Conservation (phyloP, 2,113 vertebrate genomes). For the Columbina picui region DNA sequence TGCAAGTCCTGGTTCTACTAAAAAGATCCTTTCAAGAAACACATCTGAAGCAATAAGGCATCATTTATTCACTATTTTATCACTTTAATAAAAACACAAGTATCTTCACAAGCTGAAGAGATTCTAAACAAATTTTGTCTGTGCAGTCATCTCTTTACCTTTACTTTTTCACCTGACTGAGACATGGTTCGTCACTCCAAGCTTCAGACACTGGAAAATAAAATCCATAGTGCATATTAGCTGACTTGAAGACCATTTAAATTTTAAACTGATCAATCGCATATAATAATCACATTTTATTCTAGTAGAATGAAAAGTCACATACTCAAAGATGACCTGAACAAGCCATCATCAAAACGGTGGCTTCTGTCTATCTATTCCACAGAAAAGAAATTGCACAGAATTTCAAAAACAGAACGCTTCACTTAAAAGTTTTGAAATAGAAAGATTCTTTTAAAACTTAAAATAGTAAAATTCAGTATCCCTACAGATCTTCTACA, state of each 20-base stretch:
- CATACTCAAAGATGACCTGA: neutral
- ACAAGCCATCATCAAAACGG: neutral
- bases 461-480: neutral
- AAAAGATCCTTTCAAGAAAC: neutral
- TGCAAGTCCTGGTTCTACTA: neutral
- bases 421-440: neutral
- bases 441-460: neutral
- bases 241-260: neutral
- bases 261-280: neutral
- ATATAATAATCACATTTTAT: neutral
- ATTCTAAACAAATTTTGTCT: neutral
- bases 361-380: neutral
- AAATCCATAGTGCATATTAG: neutral
- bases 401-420: neutral
- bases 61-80: neutral
- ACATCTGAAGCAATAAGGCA: neutral
- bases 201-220: slow-evolving; percentile 60
- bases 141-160: slow-evolving; percentile 72
- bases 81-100: neutral
- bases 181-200: slow-evolving; percentile 76
- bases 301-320: neutral
- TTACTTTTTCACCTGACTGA: slow-evolving; percentile 86
- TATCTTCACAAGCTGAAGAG: neutral
- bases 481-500: neutral
- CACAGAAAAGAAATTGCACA: neutral